Evolutionary conservation across 2,888 invertebrate species (phyloP), one percentile per base, ranked within the genome.

Genomic region (Epinotia demarniana): DNA sequence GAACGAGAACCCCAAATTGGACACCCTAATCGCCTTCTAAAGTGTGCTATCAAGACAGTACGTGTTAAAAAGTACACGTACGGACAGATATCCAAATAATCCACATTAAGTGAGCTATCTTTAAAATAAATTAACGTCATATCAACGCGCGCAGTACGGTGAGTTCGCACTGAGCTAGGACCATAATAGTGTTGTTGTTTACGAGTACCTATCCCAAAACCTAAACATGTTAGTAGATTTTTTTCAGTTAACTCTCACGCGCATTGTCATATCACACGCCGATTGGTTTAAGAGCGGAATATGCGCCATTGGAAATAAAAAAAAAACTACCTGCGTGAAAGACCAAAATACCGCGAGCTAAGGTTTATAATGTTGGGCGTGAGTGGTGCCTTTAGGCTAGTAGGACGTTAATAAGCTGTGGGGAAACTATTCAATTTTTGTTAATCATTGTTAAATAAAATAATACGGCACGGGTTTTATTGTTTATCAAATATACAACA

Each of bases 141-240:
- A 62, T 23, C 71, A 71, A 53, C 61, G 62, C 9, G 49, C 71
- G 18, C 71, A 71, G 39, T 71, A 71, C 53, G 71, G 71, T 16
- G 71, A 71, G 18, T 71, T n/a, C n/a, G 71, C 33, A 16, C 49
- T 71, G 71, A 46, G 63, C 13, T 39, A 46, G 63, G 46, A 63
- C 63, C 46, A 3, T 39, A 19, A 46, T 19, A 46, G 23, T 39
- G 63, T 46, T 18, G 63, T 46, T 18, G 63, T 46, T 46, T 63
- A 19, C 16, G 63, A 46, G 63, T 63, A 1, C 18, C 39, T 63
- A 1, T 39, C 39, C 3, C 67, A 57, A 39, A 68, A 57, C 33
- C 72, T 23, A 23, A 23, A 23, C 23, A 23, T 23, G 23, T 23
- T 23, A 23, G 23, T 23, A 1, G 23, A 23, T 23, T 2, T 23